Base-by-base conservation (phyloP, 1,140 invertebrate genomes). In the Drosophila kohkoa region DNA sequence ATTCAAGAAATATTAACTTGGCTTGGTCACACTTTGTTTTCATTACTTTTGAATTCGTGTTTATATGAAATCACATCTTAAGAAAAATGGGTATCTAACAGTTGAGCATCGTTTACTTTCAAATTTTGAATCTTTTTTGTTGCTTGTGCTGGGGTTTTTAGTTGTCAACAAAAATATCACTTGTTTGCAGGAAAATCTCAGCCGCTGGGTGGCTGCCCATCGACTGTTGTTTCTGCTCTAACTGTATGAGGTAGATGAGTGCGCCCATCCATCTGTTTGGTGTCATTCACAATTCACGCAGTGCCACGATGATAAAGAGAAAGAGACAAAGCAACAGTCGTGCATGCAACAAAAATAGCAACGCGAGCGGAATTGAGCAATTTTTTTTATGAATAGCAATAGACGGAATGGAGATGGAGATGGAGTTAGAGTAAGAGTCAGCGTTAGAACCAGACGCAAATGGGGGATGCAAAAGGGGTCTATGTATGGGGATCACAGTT, bases 121-220 rank as follows among this genome's bases (percentile, higher is more conserved):
- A 25, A 5, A 38, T 5, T 20, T 20, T 3, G 48, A 20, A 35
- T 11, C 4, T 32, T 58, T 65, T 66, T 60, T 32, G 3, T 20
- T 46, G 45, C 20, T 30, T 51, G 46, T 62, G 60, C 28, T 75
- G 16, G 49, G 54, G 69, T 57, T 72, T 76, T 72, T 57, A 76
- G 81, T 85, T 81, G 81, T 85, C 81, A 81, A 85, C 77, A 85
- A 85, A 85, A 85, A 85, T 85, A 85, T 85, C 81, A 86, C 77
- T 81, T 71, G 81, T 81, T 81, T 81, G 81, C 82, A 70, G 73
- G 77, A 51, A 81, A 85, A 81, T 85, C 77, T 81, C 73, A 68
- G 78, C 57, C 51, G 25, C 20, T 52, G 25, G 58, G 13, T 30
- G 45, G 49, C 16, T 25, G 13, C 16, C 8, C 25, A 52, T n/a